phyloP scores from a whole-genome alignment of 2,113 vertebrate species.

The Centrocercus urophasianus region DNA sequence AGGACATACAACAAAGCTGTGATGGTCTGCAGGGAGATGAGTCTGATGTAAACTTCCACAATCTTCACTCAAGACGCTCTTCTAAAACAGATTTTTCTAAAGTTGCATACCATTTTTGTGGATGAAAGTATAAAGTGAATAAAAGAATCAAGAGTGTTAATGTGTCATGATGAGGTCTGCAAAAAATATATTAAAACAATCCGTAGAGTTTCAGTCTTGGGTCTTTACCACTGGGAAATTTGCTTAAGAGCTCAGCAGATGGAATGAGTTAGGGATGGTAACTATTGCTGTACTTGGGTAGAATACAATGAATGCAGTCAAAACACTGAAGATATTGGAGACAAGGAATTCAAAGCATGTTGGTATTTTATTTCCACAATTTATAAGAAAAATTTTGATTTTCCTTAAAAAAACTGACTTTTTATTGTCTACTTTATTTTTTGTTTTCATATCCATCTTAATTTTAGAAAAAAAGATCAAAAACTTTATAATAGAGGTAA shows the following conservation, averaged over 20 bases:
- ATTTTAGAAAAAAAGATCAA: neutral
- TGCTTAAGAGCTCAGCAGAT: neutral
- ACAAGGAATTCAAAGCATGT: neutral
- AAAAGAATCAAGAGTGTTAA: neutral
- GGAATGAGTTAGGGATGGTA: neutral
- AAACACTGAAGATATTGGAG: neutral
- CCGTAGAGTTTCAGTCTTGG: neutral
- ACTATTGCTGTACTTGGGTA: neutral
- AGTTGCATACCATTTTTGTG: neutral
- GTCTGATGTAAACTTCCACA: neutral
- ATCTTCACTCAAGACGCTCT: fast-evolving
- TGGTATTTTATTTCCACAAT: neutral
- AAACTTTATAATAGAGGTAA: neutral
- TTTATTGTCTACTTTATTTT: neutral
- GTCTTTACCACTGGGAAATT: neutral
- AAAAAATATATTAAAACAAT: neutral
- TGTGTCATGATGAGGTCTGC: neutral
- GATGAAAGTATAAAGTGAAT: neutral
- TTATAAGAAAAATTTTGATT: neutral
- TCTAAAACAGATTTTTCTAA: neutral
- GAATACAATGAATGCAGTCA: neutral
- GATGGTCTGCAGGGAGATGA: neutral
- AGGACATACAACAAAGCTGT: neutral
- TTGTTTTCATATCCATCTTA: neutral
- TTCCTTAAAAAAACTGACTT: neutral